Evolutionary conservation across 1,140 invertebrate genomes (phyloP), one percentile per base, ranked within the genome.

Genomic region (Neodiprion virginianus): DNA sequence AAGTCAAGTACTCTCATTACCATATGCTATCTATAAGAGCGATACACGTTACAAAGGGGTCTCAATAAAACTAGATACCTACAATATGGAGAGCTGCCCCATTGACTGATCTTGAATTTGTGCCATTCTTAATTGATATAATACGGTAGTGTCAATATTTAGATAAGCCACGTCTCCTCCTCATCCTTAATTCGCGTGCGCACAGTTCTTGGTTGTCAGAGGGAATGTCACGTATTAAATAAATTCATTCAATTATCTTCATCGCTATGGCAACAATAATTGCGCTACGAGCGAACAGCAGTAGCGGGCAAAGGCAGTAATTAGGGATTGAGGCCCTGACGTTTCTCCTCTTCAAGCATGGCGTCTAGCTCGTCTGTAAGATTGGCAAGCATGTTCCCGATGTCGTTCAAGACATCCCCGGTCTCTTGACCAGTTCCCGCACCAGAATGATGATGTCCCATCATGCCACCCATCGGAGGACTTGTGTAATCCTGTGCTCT

Each of bases 331-430:
- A 95, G 90, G 67, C 93, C 94, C 86, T 94, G 94, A 71, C 94
- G 91, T 88, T 96, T 96, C 81, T 97, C 96, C 88, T 96, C 95
- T 89, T 97, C 96, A 78, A 98, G 89, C 96, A 98, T 97, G 75
- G 96, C 96, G 87, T 98, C 96, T 70, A 98, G 88, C 88, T 98
- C 96, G 83, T 97, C 96, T 1, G 96, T 98, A 12, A 98, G 89
- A 89, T 97, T 97, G 71, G 96, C 96, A 74, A 98, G 88, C 96
- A 98, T 99, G 86, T 97, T 97, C 11, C 97, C 97, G 80, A 99
- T 99, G 85, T 99, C 97, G 84, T 96, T 97, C 14, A 99, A 91
- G 11, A 98, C 97, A 88, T 98, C 96, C 7, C 93, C 94, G 8
- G 95, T 94, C 79, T 96, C 95, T 65, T 90, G 77, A 49, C 76